These are phyloP conservation scores for Pristionchus exspectatus DNA, from an alignment of 2,888 invertebrate genomes.

Conservation along the genomic window DNA sequence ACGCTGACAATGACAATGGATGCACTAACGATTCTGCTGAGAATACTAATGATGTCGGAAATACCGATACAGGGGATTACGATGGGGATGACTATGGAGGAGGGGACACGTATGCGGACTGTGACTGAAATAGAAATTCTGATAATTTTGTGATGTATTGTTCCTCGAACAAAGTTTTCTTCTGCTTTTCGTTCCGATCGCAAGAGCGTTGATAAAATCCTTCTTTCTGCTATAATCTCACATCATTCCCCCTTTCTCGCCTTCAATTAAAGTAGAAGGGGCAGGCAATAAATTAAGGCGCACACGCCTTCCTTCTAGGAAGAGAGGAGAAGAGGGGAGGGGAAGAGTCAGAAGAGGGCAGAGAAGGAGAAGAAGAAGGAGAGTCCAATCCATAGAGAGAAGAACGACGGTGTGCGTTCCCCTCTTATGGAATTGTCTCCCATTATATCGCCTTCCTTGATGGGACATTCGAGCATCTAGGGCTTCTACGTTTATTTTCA, in stretches of 20 bases:
- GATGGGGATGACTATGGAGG: not conserved
- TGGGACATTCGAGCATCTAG: not conserved
- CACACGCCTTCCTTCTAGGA: not conserved
- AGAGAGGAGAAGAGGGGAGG: not conserved
- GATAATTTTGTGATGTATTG: not conserved
- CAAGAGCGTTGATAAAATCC: not conserved
- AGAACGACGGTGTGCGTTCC: not conserved
- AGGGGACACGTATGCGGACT: not conserved
- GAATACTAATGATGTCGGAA: not conserved
- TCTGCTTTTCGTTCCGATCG: not conserved
- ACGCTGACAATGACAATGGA: not conserved
- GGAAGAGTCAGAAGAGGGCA: not conserved
- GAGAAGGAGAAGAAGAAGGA: not conserved
- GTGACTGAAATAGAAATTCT: not conserved
- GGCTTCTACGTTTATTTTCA: not conserved
- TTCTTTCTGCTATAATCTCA: not conserved
- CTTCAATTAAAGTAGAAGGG: not conserved
- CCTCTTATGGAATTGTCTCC: not conserved
- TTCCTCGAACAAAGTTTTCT: not conserved
- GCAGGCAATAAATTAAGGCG: not conserved
- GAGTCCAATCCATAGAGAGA: constrained; percentile 5
- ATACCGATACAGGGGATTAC: not conserved
- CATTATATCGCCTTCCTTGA: not conserved
- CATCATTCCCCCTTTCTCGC: not conserved
- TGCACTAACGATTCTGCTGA: not conserved